phyloP scores from a whole-genome alignment of 2,113 vertebrate genomes.

The Podarcis cretensis region DNA sequence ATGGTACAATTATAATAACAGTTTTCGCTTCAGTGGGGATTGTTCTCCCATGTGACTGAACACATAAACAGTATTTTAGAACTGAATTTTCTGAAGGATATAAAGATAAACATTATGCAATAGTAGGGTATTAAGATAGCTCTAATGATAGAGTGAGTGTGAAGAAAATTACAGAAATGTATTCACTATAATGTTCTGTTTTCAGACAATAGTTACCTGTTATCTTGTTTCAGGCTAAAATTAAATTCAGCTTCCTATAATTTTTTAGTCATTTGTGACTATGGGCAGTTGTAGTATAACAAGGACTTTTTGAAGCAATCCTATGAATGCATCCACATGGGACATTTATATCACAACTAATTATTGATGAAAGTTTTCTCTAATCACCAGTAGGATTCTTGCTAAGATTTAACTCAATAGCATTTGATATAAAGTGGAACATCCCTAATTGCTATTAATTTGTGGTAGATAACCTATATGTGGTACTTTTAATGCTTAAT shows the following conservation, averaged over 20 bases:
- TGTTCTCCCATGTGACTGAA: conserved; percentile 26
- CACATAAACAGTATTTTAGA: conserved; percentile 46
- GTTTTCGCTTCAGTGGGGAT: conserved; percentile 18
- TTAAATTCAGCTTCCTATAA: conserved; percentile 19
- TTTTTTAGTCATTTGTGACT: neutral
- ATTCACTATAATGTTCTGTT: conserved; percentile 37
- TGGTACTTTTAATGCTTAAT: neutral
- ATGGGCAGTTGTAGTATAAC: neutral
- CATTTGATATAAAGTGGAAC: neutral
- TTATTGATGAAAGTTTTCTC: neutral
- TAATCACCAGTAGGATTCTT: neutral
- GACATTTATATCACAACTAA: neutral
- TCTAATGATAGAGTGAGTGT: conserved; percentile 43
- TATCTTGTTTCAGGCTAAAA: conserved; percentile 41
- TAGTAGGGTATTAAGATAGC: conserved; percentile 29
- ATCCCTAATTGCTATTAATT: neutral
- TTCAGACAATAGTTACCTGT: conserved; percentile 49
- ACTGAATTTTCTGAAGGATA: conserved; percentile 47
- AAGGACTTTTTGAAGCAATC: neutral
- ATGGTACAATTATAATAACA: conserved; percentile 28
- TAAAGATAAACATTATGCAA: conserved; percentile 40
- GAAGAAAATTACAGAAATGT: conserved; percentile 56
- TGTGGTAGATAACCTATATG: neutral
- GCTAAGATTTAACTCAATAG: neutral
- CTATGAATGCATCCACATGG: neutral